Evolutionary conservation across 1,140 invertebrate genomes (phyloP).

Genomic region (Neocloeon triangulifer): DNA sequence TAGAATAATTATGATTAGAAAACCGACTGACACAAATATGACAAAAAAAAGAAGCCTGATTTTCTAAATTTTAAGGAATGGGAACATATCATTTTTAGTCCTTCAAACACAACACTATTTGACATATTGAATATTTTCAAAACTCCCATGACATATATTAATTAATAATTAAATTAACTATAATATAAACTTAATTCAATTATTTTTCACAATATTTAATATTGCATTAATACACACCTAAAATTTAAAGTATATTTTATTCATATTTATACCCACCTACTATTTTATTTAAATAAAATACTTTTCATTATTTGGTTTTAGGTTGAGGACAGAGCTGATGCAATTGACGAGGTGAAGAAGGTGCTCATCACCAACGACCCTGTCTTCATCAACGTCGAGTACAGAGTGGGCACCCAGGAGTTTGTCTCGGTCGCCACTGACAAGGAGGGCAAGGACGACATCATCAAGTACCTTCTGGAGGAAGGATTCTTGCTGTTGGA

Average conservation of each 20-base stretch:
- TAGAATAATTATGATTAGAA: too few relatives aligned
- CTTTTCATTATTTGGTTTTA: slow-evolving; percentile 16
- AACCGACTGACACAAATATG: too few relatives aligned
- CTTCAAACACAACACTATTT: too few relatives aligned
- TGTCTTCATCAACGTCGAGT: slow-evolving; percentile 58
- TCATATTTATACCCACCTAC: slow-evolving; percentile 1
- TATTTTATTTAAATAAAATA: slow-evolving; percentile 3
- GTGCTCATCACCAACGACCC: too few relatives aligned
- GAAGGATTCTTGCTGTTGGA: slow-evolving; percentile 73
- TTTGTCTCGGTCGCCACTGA: slow-evolving; percentile 49
- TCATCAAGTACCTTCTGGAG: slow-evolving; percentile 60
- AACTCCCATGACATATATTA: too few relatives aligned
- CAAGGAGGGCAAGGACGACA: slow-evolving; percentile 50
- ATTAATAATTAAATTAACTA: too few relatives aligned
- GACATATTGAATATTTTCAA: too few relatives aligned
- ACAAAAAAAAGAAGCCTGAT: too few relatives aligned
- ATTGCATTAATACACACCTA: too few relatives aligned
- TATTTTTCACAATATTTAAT: too few relatives aligned
- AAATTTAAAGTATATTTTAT: slow-evolving; percentile 2
- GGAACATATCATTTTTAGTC: too few relatives aligned
- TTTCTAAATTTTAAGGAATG: too few relatives aligned
- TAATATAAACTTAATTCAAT: slow-evolving; percentile 5
- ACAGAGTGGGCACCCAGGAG: slow-evolving; percentile 33
- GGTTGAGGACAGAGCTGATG: slow-evolving; percentile 54
- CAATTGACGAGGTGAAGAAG: slow-evolving; percentile 42